Conservation (phyloP, 2,113 vertebrate species). For the Grammomys surdaster region DNA sequence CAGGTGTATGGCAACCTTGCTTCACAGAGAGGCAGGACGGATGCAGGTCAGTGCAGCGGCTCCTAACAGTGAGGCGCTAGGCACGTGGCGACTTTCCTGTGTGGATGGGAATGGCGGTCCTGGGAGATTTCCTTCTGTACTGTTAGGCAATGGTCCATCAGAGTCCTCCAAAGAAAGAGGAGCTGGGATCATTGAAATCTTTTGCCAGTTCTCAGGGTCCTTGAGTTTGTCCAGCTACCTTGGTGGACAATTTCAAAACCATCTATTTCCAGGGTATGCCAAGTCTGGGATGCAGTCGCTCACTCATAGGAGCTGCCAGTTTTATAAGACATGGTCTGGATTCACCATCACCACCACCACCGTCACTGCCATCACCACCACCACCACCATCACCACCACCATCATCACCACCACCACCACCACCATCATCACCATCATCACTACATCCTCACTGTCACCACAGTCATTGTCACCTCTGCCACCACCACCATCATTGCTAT, state of each 20-base stretch:
- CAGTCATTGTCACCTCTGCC: not conserved
- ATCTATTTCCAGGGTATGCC: not conserved
- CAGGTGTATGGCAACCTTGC: fast-evolving
- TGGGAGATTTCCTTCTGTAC: not conserved
- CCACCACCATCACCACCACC: fast-evolving
- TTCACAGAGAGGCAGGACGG: not conserved
- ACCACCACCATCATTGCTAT: too few relatives aligned
- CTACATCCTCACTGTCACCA: fast-evolving
- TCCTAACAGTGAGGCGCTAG: fast-evolving
- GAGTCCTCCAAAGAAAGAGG: not conserved
- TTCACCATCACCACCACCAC: fast-evolving
- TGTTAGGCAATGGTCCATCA: not conserved
- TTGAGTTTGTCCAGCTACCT: not conserved
- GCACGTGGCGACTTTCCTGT: not conserved
- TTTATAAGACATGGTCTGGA: not conserved
- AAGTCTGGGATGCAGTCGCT: not conserved
- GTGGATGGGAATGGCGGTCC: not conserved
- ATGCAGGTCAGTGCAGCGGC: fast-evolving
- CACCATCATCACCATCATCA: not conserved
- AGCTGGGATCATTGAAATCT: not conserved
- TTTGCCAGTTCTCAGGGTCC: too few relatives aligned
- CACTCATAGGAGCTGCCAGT: not conserved
- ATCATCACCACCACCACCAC: fast-evolving
- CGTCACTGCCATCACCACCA: not conserved
- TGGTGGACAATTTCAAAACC: not conserved